Conservation (phyloP, 1,140 invertebrate genomes). For the Scaptomyza montana region DNA sequence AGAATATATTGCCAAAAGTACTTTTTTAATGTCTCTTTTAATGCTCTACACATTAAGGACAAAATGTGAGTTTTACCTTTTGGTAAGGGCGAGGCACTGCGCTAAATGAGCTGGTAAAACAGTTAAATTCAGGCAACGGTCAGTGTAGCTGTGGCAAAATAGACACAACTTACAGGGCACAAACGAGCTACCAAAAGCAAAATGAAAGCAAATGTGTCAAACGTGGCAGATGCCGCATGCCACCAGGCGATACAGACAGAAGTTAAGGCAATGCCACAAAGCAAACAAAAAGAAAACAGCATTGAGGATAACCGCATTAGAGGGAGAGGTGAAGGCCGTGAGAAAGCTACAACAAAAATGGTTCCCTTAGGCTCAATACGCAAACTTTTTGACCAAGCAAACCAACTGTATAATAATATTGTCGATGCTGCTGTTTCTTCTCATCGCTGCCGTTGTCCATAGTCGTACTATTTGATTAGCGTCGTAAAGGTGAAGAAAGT, state of each 20-base stretch:
- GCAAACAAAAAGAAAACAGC: constrained; percentile 39
- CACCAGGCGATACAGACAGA: constrained; percentile 15
- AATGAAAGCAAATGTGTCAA: constrained; percentile 65
- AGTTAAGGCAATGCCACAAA: constrained; percentile 42
- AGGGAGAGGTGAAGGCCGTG: neutral
- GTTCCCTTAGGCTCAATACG: constrained; percentile 4
- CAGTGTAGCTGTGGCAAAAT: constrained; percentile 53
- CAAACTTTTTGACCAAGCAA: neutral
- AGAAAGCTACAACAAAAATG: no score
- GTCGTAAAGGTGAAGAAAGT: neutral
- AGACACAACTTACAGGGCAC: constrained; percentile 35
- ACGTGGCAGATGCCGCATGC: constrained; percentile 62
- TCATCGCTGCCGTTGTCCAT: neutral
- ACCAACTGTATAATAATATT: neutral
- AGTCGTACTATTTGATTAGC: constrained; percentile 1
- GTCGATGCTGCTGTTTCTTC: neutral
- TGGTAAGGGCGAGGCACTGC: neutral
- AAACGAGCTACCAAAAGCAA: constrained; percentile 48
- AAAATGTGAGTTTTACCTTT: neutral
- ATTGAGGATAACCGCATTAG: constrained; percentile 24
- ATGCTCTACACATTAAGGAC: neutral
- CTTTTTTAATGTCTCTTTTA: neutral
- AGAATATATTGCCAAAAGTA: no score
- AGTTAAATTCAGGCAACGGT: constrained; percentile 8
- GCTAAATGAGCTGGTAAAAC: constrained; percentile 12